phyloP scores from a whole-genome alignment of 2,797 vertebrate genomes.

The Pygocentrus nattereri region DNA sequence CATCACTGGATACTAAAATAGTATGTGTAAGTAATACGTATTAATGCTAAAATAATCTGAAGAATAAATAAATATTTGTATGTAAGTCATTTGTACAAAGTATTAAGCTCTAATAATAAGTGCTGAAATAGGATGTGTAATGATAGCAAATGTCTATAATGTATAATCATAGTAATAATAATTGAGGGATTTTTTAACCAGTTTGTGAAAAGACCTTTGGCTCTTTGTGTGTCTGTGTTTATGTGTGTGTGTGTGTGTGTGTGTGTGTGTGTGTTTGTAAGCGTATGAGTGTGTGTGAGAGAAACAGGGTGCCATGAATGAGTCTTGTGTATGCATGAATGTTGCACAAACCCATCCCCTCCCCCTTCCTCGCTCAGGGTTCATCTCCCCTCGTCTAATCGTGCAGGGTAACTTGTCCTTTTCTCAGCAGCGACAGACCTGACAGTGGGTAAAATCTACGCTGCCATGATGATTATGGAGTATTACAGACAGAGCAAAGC shows the following conservation, averaged over 20 bases:
- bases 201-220: slow-evolving; percentile 83
- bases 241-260: slow-evolving; percentile 41
- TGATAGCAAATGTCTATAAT: neutral
- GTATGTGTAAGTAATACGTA: neutral
- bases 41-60: neutral
- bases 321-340: slow-evolving; percentile 64
- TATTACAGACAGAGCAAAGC: slow-evolving; percentile 97
- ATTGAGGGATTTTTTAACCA: slow-evolving; percentile 40
- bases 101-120: neutral
- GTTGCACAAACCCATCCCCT: slow-evolving; percentile 56
- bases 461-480: slow-evolving; percentile 99
- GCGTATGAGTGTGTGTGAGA: slow-evolving; percentile 58
- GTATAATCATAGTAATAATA: neutral
- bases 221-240: slow-evolving; percentile 63
- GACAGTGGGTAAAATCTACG: slow-evolving; percentile 97
- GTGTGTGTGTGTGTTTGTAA: slow-evolving; percentile 49
- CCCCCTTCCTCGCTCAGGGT: slow-evolving; percentile 78
- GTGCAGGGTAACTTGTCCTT: slow-evolving; percentile 86
- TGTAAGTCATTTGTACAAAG: neutral
- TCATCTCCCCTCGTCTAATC: slow-evolving; percentile 80
- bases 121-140: neutral
- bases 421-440: slow-evolving; percentile 92
- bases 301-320: slow-evolving; percentile 48
- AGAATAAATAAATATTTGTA: neutral
- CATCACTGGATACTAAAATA: neutral